Percentiles rank a stretch among this genome's conserved stretches.
Conservation (phyloP, 2,797 vertebrate species). For the Myotis myotis region DNA sequence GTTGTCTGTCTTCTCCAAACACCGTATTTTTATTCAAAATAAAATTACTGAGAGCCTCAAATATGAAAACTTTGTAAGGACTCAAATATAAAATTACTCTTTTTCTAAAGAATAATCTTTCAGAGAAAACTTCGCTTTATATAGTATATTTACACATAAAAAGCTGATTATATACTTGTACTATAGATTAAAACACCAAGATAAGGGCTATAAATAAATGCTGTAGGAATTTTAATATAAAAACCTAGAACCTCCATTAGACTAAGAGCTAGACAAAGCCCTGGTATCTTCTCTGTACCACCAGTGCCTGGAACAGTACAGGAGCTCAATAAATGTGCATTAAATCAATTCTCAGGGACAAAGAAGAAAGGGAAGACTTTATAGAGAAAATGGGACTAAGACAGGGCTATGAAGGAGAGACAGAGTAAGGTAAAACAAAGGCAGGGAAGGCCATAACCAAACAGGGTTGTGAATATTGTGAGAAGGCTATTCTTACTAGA, state of each 20-base stretch:
- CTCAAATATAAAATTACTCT: neutral
- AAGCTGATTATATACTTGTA: neutral
- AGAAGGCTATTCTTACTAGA: neutral
- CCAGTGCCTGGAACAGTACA: neutral
- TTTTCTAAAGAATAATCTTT: conserved; percentile 18
- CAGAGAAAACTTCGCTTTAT: conserved; percentile 7
- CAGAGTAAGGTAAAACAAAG: neutral
- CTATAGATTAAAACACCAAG: conserved; percentile 4
- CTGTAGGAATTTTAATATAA: neutral
- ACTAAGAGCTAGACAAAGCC: conserved; percentile 1
- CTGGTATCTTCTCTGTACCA: neutral
- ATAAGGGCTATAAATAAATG: neutral
- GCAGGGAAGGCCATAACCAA: neutral
- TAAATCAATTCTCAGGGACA: neutral
- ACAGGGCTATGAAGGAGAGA: neutral
- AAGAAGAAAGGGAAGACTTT: neutral
- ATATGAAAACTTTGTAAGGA: neutral
- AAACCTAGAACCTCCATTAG: neutral
- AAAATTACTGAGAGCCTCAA: neutral
- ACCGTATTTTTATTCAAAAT: conserved; percentile 11
- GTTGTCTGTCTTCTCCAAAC: neutral
- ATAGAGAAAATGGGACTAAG: neutral
- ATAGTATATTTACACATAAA: neutral
- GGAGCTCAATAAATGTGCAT: neutral
- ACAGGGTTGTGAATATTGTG: neutral